These are phyloP conservation scores for Sinhomidia bicolor DNA, from an alignment of 2,888 invertebrate species.

Conservation along the genomic window DNA sequence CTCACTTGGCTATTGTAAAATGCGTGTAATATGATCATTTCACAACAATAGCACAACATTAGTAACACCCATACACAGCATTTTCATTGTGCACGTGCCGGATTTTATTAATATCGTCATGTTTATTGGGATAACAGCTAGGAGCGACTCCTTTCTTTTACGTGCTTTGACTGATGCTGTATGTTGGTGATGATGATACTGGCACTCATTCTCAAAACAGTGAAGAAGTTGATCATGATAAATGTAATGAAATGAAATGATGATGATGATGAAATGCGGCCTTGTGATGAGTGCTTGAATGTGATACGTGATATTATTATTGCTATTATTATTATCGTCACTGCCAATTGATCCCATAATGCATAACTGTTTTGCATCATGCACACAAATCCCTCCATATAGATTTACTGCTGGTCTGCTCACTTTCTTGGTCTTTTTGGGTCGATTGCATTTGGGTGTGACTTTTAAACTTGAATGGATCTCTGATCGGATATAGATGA, in stretches of 20 bases:
- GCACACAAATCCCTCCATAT: neutral
- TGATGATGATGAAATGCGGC: constrained; percentile 42
- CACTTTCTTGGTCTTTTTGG: constrained; percentile 15
- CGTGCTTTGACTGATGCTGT: neutral
- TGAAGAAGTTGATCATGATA: constrained; percentile 18
- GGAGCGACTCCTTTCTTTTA: constrained; percentile 16
- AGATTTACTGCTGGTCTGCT: neutral
- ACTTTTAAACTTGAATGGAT: constrained; percentile 54
- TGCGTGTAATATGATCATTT: constrained; percentile 25
- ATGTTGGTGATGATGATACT: neutral
- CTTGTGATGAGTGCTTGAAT: constrained; percentile 25
- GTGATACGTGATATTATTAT: constrained; percentile 39
- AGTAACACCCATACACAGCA: neutral
- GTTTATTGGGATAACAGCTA: neutral
- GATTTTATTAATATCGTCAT: constrained; percentile 34
- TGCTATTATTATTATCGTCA: constrained; percentile 1
- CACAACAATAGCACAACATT: neutral
- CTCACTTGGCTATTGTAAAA: neutral
- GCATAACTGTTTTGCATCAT: neutral
- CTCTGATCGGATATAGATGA: constrained; percentile 25
- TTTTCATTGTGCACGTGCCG: constrained; percentile 58
- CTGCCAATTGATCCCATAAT: constrained; percentile 7
- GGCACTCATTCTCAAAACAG: constrained; percentile 2
- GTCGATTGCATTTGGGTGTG: constrained; percentile 29
- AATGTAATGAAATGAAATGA: no score